A percentile compares a stretch with the other conserved stretches of the same genome.
phyloP scores from a whole-genome alignment of 2,888 invertebrate genomes.

The Sepiola atlantica region DNA sequence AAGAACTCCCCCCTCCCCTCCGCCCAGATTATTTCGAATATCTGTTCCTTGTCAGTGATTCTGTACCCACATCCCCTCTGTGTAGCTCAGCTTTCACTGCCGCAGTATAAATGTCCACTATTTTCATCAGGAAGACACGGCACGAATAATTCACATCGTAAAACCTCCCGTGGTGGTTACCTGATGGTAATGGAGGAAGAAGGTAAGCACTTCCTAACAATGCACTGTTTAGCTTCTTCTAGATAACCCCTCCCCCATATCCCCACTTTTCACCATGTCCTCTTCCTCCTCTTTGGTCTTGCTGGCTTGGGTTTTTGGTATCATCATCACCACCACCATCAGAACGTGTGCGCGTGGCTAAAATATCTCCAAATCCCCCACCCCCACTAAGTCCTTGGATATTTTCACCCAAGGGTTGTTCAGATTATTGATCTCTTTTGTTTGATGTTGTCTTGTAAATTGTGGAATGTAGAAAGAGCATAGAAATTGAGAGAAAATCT shows the following conservation, averaged over 20 bases:
- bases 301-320: constrained; percentile 3
- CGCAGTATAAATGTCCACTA: constrained; percentile 43
- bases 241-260: not conserved
- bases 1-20: too few species aligned
- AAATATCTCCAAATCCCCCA: not conserved
- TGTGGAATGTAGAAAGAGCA: not conserved
- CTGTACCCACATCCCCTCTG: not conserved
- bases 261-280: not conserved
- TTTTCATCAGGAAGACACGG: constrained; percentile 44
- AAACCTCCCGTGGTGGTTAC: constrained; percentile 38
- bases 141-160: constrained; percentile 41
- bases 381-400: not conserved
- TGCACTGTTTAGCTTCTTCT: constrained; percentile 32
- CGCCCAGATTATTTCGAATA: not conserved
- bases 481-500: not conserved
- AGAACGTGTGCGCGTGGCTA: not conserved
- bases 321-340: not conserved
- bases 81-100: not conserved
- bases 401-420: not conserved
- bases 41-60: not conserved
- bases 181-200: constrained; percentile 43
- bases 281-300: not conserved
- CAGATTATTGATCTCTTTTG: not conserved
- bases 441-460: not conserved
- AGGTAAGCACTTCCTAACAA: constrained; percentile 39